Evolutionary conservation across 1,140 invertebrate genomes (phyloP).

Genomic region (Papilio helenus): DNA sequence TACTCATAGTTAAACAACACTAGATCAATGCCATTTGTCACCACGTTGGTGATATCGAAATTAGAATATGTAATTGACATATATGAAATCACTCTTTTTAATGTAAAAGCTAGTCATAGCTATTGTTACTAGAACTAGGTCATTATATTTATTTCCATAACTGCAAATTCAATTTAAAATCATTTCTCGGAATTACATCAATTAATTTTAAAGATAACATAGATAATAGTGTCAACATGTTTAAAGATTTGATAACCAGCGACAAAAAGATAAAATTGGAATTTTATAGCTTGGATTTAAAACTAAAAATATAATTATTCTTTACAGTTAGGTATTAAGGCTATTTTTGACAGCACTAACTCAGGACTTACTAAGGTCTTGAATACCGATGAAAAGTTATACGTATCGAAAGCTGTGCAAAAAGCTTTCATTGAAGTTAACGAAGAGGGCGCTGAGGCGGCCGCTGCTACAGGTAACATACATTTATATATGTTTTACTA

Average conservation of each 20-base stretch:
- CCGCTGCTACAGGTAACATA: slow-evolving; percentile 70
- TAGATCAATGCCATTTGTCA: too few relatives aligned
- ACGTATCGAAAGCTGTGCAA: slow-evolving; percentile 71
- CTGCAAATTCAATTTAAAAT: too few relatives aligned
- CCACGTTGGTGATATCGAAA: neutral
- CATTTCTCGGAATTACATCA: neutral
- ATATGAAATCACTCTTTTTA: neutral
- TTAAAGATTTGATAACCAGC: neutral
- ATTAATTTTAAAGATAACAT: too few relatives aligned
- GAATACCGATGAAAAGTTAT: slow-evolving; percentile 55
- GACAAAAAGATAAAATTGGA: neutral
- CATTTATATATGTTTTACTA: slow-evolving; percentile 25
- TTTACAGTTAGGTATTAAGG: slow-evolving; percentile 68
- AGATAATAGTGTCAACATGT: neutral
- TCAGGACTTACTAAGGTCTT: slow-evolving; percentile 68
- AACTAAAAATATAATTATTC: slow-evolving; percentile 24
- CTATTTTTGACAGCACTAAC: slow-evolving; percentile 57
- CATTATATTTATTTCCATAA: too few relatives aligned
- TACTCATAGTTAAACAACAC: too few relatives aligned
- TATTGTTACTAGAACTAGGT: neutral
- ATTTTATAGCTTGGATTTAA: too few relatives aligned
- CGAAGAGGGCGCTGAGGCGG: slow-evolving; percentile 73
- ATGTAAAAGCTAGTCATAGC: neutral
- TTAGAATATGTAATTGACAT: too few relatives aligned
- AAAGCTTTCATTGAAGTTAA: slow-evolving; percentile 76